Base-by-base conservation (phyloP, 2,797 vertebrate genomes). In the Tragopan temminckii region DNA sequence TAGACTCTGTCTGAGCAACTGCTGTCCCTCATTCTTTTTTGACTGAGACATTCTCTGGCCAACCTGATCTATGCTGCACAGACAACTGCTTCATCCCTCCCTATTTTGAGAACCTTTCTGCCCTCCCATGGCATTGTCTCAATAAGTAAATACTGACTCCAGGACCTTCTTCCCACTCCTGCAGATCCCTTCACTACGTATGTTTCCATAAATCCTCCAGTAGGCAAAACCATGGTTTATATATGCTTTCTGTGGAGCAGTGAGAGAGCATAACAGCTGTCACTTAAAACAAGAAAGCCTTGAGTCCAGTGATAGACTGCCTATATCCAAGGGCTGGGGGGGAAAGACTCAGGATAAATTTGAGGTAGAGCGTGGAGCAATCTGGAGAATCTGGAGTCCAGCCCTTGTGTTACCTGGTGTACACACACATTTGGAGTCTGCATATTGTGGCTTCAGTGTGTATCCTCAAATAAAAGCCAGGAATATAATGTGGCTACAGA, bases 321-420 rank as follows among this genome's bases (percentile, higher is more conserved):
- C 45, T 33, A 6, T 11, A 25, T 13, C 23, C 70, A 90, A 38
- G n/a, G 35, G 18, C 7, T 38, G 16, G 24, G 21, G 31, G 42
- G 7, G 50, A 66, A 85, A 46, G 35, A 71, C 25, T 43, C 16
- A 20, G 43, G 57, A 27, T 4, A 66, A 66, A 23, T 48, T 78
- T 75, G 55, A 81, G 29, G 19, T 42, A 12, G 52, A 87, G 25
- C 58, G 45, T 2, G 0, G 40, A 67, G n/a, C 50, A 14, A 19
- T 6, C n/a, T 19, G 5, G 4, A 45, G 9, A 24, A 8, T 4
- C 8, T 9, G 1, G 2, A 67, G 4, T 19, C 70, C 40, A 33
- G 53, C 67, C 66, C 74, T 36, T 36, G 23, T 71, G 38, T 2
- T 5, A 4, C 59, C 1, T 15, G 9, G 23, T 1, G 21, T 10